These are phyloP conservation scores for Tenthredo distinguenda DNA, from an alignment of 2,888 invertebrate genomes.

Conservation along the genomic window DNA sequence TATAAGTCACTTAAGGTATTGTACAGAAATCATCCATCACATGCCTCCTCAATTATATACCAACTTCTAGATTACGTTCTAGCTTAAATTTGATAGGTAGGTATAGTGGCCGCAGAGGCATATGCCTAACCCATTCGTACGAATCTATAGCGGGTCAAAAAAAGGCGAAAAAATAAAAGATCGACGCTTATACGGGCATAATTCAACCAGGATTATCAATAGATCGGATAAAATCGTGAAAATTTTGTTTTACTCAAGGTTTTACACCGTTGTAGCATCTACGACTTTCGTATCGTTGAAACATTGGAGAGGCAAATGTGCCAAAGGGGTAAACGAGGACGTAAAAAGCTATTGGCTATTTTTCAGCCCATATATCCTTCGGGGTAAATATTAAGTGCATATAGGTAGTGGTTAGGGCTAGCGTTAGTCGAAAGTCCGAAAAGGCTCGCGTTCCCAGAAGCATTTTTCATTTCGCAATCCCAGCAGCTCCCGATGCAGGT, in stretches of 20 bases:
- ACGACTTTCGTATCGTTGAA: too few relatives aligned
- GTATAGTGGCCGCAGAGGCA: background rate
- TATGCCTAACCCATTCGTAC: too few relatives aligned
- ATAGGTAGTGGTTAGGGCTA: background rate
- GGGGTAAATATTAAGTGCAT: conserved; percentile 22
- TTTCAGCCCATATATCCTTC: background rate
- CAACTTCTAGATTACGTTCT: conserved; percentile 5
- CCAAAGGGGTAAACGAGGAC: background rate
- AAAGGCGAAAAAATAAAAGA: background rate
- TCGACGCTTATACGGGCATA: background rate
- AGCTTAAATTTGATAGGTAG: conserved; percentile 1
- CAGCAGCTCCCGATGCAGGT: background rate
- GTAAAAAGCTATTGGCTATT: background rate
- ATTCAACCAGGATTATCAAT: too few relatives aligned
- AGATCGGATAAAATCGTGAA: background rate
- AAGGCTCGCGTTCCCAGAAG: conserved; percentile 39
- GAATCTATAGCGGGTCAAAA: background rate
- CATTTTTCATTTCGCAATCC: conserved; percentile 50
- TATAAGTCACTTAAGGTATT: conserved; percentile 41
- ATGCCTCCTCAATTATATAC: conserved; percentile 11
- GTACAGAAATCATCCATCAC: conserved; percentile 29
- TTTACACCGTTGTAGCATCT: too few relatives aligned
- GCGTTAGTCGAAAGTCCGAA: background rate
- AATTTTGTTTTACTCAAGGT: background rate
- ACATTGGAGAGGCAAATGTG: too few relatives aligned